These are phyloP conservation scores for Centropus unirufus DNA, from an alignment of 2,113 vertebrate genomes.

Conservation along the genomic window DNA sequence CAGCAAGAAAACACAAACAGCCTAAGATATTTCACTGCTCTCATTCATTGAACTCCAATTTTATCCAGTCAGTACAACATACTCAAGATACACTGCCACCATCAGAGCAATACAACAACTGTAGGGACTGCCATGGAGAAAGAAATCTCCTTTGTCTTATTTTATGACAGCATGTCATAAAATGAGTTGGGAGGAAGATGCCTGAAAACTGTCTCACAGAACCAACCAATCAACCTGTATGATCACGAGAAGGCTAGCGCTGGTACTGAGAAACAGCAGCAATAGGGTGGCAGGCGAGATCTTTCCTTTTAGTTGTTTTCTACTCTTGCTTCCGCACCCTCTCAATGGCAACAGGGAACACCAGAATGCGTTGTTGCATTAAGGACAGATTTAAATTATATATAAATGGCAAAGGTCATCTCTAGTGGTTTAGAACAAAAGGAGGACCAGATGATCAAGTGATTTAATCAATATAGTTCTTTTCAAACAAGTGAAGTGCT, in stretches of 20 bases:
- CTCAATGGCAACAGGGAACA: neutral
- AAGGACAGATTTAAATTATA: neutral
- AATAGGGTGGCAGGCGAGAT: neutral
- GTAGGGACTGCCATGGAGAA: accelerated
- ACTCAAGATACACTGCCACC: neutral
- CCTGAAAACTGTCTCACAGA: neutral
- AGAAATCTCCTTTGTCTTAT: accelerated
- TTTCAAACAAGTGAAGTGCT: neutral
- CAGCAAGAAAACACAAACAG: neutral
- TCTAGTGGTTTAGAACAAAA: neutral
- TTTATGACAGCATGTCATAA: neutral
- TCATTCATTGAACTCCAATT: neutral
- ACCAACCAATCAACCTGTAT: neutral
- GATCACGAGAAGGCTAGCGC: accelerated
- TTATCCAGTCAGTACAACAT: neutral
- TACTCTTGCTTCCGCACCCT: neutral
- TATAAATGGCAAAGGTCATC: neutral
- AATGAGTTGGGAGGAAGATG: neutral
- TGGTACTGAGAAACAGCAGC: neutral
- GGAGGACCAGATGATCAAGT: neutral
- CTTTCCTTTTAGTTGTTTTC: neutral
- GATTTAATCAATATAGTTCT: neutral
- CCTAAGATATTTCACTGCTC: neutral
- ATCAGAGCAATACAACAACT: neutral
- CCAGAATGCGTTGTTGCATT: neutral